Evolutionary conservation across 1,140 invertebrate species (phyloP).

Genomic region (Thalassaphorura encarpata): DNA sequence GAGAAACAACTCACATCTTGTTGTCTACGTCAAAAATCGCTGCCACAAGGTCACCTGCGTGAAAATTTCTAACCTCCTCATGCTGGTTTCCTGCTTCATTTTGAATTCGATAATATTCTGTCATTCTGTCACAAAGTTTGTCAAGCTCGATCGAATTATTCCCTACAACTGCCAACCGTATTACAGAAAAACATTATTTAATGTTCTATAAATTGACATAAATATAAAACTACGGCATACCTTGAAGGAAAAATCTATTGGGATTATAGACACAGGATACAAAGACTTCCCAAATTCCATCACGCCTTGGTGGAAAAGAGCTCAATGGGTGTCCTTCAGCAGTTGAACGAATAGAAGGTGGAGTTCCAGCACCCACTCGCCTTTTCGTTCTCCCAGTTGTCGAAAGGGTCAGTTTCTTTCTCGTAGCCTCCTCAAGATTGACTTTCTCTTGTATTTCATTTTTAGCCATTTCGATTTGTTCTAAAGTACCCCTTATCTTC

Average conservation of each 20-base stretch:
- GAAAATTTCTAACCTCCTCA: conserved; percentile 1
- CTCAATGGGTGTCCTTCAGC: neutral
- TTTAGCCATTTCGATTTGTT: neutral
- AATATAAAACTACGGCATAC: neutral
- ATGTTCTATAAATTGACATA: neutral
- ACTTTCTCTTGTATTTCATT: neutral
- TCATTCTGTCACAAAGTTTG: conserved; percentile 27
- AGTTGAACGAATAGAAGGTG: neutral
- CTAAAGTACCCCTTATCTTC: neutral
- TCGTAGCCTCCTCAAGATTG: neutral
- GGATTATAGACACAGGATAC: conserved; percentile 30
- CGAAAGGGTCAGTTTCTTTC: neutral
- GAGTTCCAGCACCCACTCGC: neutral
- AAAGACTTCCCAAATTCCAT: conserved; percentile 22
- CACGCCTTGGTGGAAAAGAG: neutral
- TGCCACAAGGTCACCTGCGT: conserved; percentile 25
- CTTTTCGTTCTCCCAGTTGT: neutral
- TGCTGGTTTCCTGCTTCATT: neutral
- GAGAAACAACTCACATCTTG: conserved; percentile 24
- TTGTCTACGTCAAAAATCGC: conserved; percentile 21
- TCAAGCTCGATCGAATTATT: conserved; percentile 23
- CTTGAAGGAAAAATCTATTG: conserved; percentile 28
- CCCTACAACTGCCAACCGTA: conserved; percentile 13
- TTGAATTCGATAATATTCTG: conserved; percentile 17
- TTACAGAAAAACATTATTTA: neutral